Percentiles rank a stretch among this genome's conserved stretches.
These are phyloP conservation scores for Psittacus erithacus DNA, from an alignment of 2,113 vertebrate species.

Conservation along the genomic window DNA sequence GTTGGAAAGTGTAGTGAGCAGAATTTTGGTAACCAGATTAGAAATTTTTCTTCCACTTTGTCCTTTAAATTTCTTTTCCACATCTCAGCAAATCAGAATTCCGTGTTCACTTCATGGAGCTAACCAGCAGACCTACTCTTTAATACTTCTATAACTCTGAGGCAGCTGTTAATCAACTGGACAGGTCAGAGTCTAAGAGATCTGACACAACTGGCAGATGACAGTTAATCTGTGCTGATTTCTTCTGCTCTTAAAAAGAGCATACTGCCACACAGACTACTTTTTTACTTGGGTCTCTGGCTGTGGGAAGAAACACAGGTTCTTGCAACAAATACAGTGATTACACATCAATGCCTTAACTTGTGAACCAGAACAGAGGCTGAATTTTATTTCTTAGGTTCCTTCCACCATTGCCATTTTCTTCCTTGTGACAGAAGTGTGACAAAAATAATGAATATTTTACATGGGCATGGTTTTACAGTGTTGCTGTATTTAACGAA, in stretches of 20 bases:
- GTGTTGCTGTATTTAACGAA: neutral
- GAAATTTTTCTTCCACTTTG: neutral
- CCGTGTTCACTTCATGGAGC: neutral
- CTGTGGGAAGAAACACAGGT: neutral
- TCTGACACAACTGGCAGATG: neutral
- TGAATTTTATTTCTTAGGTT: slow-evolving; percentile 49
- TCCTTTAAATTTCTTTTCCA: neutral
- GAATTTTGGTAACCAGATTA: neutral
- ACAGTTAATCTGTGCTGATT: neutral
- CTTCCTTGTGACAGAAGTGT: slow-evolving; percentile 21
- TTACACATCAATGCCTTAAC: neutral
- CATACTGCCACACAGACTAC: neutral
- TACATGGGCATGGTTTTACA: neutral
- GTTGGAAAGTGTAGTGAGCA: neutral
- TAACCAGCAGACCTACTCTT: neutral
- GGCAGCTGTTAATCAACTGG: neutral
- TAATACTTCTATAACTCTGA: neutral
- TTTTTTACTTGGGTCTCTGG: neutral
- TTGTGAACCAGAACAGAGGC: neutral
- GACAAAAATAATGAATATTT: neutral
- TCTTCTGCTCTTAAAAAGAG: neutral
- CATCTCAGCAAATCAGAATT: neutral
- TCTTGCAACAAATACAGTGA: neutral
- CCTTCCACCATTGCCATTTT: neutral
- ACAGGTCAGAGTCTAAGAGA: neutral